phyloP scores from a whole-genome alignment of 1,140 invertebrate genomes.

The Aphelenchoides fujianensis region DNA sequence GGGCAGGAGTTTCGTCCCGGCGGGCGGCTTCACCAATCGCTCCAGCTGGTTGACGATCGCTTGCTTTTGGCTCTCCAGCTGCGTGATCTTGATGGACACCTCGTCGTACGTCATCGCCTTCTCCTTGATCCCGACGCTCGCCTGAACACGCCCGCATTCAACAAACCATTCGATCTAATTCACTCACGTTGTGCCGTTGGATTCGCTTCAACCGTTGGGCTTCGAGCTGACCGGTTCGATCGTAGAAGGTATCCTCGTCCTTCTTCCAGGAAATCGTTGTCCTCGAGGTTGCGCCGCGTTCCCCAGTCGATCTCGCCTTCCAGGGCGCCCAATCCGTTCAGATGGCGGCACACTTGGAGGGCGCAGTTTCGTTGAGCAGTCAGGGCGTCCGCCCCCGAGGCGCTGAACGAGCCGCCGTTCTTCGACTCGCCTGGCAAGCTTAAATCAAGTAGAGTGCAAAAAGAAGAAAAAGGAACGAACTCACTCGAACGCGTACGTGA shows the following conservation, averaged over 20 bases:
- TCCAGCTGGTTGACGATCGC: slow-evolving; percentile 11
- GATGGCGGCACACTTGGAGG: slow-evolving; percentile 12
- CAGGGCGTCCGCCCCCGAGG: neutral
- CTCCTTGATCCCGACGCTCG: slow-evolving; percentile 18
- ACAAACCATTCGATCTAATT: neutral
- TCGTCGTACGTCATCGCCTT: slow-evolving; percentile 5
- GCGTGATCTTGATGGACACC: neutral
- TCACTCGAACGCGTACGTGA: slow-evolving; percentile 9
- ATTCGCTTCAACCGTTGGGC: slow-evolving; percentile 8
- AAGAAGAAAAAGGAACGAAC: neutral
- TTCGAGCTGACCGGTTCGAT: slow-evolving; percentile 19
- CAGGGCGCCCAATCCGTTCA: slow-evolving; percentile 4
- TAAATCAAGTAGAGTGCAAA: neutral
- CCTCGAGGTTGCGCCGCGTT: neutral
- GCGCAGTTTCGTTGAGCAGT: slow-evolving; percentile 18
- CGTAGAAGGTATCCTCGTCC: slow-evolving; percentile 22
- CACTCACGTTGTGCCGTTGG: slow-evolving; percentile 10
- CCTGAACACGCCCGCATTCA: neutral
- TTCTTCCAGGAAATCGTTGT: slow-evolving; percentile 19
- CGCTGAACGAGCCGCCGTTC: neutral
- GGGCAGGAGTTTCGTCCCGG: neutral
- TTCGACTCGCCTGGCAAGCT: slow-evolving; percentile 1
- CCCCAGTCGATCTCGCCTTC: neutral
- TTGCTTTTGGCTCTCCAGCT: neutral
- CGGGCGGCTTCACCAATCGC: slow-evolving; percentile 1